These are phyloP conservation scores for Phylloscopus collybita DNA, from an alignment of 2,797 vertebrate species.

Conservation along the genomic window DNA sequence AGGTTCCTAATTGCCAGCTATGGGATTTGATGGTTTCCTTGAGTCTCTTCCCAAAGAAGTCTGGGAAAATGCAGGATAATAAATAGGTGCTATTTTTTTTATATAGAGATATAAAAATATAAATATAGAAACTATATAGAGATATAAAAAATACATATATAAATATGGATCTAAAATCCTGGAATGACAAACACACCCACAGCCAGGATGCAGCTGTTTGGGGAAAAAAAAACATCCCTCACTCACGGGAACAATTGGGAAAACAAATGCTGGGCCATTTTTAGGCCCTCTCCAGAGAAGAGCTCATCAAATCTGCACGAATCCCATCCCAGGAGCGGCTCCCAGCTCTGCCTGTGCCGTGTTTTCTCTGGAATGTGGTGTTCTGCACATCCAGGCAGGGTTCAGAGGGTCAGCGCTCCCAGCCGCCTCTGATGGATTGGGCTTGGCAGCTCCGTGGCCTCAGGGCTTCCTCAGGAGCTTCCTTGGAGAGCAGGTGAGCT, in stretches of 20 bases:
- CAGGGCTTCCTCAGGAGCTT: not conserved
- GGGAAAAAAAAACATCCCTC: not conserved
- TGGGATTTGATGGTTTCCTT: not conserved
- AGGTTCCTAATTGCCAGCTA: not conserved
- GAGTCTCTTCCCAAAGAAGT: not conserved
- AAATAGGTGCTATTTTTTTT: not conserved
- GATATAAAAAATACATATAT: no score
- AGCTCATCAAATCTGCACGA: not conserved
- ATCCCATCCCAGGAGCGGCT: not conserved
- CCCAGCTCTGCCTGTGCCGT: not conserved
- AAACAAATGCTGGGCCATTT: not conserved
- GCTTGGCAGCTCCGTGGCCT: slow-evolving; percentile 1
- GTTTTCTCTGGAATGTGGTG: not conserved
- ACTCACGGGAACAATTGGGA: not conserved
- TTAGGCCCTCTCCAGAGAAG: not conserved
- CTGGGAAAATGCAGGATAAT: not conserved
- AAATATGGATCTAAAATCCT: not conserved
- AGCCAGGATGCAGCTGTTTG: not conserved
- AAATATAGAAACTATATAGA: not conserved
- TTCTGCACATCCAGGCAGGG: not conserved
- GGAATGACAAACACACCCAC: not conserved
- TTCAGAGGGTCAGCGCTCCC: not conserved
- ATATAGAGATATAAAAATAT: no score
- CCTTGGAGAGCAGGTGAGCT: not conserved
- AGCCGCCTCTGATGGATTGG: not conserved